Evolutionary conservation across 2,888 invertebrate genomes (phyloP), one percentile per base, ranked within the genome.

Genomic region (Escarpia spicata): DNA sequence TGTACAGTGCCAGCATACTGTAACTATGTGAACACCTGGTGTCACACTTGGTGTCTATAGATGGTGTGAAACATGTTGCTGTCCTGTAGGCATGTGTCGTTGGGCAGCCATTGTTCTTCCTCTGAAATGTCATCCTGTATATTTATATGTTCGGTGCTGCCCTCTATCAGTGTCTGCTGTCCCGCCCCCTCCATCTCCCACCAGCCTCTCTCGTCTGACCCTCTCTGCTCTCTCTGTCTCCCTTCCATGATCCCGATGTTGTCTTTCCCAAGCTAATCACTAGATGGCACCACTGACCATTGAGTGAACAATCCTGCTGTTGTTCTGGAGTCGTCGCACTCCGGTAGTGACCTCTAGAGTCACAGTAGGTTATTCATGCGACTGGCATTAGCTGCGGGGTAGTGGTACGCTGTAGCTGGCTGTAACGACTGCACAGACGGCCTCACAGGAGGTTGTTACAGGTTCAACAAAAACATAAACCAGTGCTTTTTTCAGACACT

Each of bases 331-430:
- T 4, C 75, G n/a, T 75, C n/a, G 75, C 75, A 75, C 75, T n/a
- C 75, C 26, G 75, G 75, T 75, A 75, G 75, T 75, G 75, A 75
- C n/a, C 75, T 75, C 75, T 75, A 75, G 75, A 75, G n/a, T 75
- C 75, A 26, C n/a, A 6, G 19, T 75, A 75, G 75, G 2, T 75
- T 15, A 75, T 6, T 75, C 75, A 6, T 26, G 75, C 75, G 2
- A 26, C 75, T 75, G 75, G 19, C 75, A 6, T 26, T 75, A 75
- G 75, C 75, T 75, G 6, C 75, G 75, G n/a, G 75, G 26, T 75
- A 75, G 75, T 26, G 75, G 75, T 75, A 75, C 75, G 8, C 19
- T n/a, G 26, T 75, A 75, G 75, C 12, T 12, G 12, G 52, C 9
- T 12, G 3, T 52, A 52, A 52, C 3, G 52, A 9, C 52, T 52